Percentiles rank a stretch among this genome's conserved stretches.
Evolutionary conservation across 2,797 vertebrate genomes (phyloP).

Genomic region (Amblyraja radiata): DNA sequence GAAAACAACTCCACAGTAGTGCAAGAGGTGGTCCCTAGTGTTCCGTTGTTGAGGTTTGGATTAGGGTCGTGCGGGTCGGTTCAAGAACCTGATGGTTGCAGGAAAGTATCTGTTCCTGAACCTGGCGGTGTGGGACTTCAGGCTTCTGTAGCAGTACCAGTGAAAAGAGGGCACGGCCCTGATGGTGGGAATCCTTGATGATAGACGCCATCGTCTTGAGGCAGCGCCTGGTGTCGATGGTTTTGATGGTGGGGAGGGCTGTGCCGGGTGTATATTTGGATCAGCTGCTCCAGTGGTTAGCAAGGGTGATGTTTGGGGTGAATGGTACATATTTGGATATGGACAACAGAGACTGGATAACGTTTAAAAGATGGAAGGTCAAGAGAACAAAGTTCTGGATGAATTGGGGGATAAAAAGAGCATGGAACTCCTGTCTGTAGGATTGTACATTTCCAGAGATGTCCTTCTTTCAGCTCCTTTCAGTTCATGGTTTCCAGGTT

Average conservation of each 20-base stretch:
- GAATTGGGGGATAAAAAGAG: background rate
- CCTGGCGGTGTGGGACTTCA: too few relatives aligned
- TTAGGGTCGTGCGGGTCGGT: too few relatives aligned
- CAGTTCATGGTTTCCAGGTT: background rate
- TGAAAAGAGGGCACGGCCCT: too few relatives aligned
- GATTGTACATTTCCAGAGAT: background rate
- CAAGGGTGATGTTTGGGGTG: background rate
- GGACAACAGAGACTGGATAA: background rate
- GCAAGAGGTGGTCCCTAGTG: too few relatives aligned
- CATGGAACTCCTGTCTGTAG: too few relatives aligned
- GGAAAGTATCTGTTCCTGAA: too few relatives aligned
- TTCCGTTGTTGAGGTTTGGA: too few relatives aligned
- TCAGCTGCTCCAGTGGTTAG: background rate
- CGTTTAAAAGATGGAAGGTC: background rate
- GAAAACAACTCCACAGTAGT: background rate
- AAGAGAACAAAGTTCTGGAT: background rate
- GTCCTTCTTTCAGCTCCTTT: background rate
- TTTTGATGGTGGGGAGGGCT: background rate
- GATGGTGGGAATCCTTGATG: too few relatives aligned
- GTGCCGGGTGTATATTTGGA: background rate
- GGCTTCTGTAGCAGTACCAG: too few relatives aligned
- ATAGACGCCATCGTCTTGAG: too few relatives aligned
- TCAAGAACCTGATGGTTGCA: too few relatives aligned
- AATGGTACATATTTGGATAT: background rate
- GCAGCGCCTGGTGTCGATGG: too few relatives aligned